Percentiles rank a stretch among this genome's conserved stretches.
Evolutionary conservation across 2,113 vertebrate species (phyloP).

Genomic region (Ctenomys sociabilis): DNA sequence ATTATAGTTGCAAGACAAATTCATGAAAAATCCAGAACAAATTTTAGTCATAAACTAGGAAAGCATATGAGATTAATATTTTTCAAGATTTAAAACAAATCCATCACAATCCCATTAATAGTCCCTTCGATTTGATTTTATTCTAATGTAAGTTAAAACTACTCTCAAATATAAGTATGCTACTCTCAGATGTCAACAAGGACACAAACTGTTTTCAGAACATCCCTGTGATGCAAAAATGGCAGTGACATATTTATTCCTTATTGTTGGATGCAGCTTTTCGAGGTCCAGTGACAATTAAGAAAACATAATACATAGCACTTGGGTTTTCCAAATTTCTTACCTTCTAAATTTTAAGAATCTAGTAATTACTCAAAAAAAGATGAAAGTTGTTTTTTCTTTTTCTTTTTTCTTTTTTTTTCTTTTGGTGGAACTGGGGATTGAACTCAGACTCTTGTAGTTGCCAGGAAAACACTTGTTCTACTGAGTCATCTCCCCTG

Average conservation of each 20-base stretch:
- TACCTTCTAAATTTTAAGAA: background rate
- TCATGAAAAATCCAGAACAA: background rate
- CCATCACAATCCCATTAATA: background rate
- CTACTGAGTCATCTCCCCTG: no score
- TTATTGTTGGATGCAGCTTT: background rate
- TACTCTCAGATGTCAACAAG: background rate
- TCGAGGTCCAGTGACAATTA: background rate
- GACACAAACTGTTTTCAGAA: constrained; percentile 53
- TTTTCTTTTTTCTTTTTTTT: no score
- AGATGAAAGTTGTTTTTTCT: no score
- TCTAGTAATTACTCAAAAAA: background rate
- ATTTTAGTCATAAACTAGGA: constrained; percentile 15
- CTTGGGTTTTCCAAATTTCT: rapidly evolving
- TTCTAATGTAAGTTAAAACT: background rate
- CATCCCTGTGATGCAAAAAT: background rate
- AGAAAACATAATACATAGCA: background rate
- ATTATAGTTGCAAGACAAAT: constrained; percentile 26
- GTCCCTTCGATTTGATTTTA: constrained; percentile 47
- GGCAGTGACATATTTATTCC: background rate
- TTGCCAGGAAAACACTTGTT: no score
- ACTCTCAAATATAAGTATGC: no score
- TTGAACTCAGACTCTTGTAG: no score
- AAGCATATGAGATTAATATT: background rate
- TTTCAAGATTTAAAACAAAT: constrained; percentile 13
- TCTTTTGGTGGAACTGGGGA: no score